phyloP scores from a whole-genome alignment of 2,888 invertebrate genomes.

The Drosophila nr. fundita region DNA sequence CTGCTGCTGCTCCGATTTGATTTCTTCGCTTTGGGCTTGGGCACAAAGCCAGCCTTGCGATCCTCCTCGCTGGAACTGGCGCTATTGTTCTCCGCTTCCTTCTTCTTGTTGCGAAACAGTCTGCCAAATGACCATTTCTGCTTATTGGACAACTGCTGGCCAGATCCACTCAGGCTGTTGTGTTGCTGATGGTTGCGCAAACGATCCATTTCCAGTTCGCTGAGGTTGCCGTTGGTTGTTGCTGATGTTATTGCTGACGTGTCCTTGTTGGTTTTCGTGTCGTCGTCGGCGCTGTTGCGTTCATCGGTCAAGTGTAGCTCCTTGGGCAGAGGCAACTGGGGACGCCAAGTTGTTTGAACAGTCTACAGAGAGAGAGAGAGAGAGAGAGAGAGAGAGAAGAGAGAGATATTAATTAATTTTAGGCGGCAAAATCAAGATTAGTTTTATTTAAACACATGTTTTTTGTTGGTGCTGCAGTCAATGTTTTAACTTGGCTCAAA shows the following conservation, averaged over 20 bases:
- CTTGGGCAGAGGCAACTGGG: slow-evolving; percentile 84
- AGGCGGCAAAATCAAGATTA: slow-evolving; percentile 61
- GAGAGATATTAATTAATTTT: slow-evolving; percentile 36
- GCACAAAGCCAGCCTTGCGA: slow-evolving; percentile 84
- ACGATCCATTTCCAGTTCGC: slow-evolving; percentile 63
- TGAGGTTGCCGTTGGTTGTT: slow-evolving; percentile 29
- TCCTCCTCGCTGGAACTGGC: slow-evolving; percentile 85
- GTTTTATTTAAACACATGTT: slow-evolving; percentile 57
- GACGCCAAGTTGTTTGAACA: slow-evolving; percentile 85
- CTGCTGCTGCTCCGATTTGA: slow-evolving; percentile 17
- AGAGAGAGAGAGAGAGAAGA: slow-evolving; percentile 5
- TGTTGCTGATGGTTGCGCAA: slow-evolving; percentile 56
- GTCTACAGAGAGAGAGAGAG: slow-evolving; percentile 72
- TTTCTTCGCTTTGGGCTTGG: slow-evolving; percentile 62
- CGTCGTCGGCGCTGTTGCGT: slow-evolving; percentile 67
- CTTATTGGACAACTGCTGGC: slow-evolving; percentile 82
- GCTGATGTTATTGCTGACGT: slow-evolving; percentile 35
- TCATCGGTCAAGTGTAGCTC: slow-evolving; percentile 81
- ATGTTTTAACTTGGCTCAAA: slow-evolving; percentile 54
- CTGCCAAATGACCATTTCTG: slow-evolving; percentile 92
- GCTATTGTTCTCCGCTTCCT: slow-evolving; percentile 84
- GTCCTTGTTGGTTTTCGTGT: slow-evolving; percentile 56
- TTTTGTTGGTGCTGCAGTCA: slow-evolving; percentile 50
- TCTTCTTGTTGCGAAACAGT: slow-evolving; percentile 90
- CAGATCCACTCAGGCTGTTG: slow-evolving; percentile 47